Base-by-base conservation (phyloP, 2,113 vertebrate genomes). In the Emydocephalus ijimae region DNA sequence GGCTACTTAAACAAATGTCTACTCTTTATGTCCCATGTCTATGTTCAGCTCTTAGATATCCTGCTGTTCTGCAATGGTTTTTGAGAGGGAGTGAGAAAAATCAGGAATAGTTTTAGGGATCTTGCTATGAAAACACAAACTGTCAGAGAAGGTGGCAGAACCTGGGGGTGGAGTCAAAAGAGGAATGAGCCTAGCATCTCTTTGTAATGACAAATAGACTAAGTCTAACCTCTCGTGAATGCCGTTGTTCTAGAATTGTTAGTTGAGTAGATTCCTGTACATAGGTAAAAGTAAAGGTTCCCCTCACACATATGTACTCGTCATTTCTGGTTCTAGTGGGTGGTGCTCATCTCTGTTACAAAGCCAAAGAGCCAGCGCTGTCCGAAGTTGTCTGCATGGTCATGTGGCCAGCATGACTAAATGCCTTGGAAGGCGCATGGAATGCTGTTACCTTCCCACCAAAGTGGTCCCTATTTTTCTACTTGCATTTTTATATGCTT, bases 1-100 rank as follows among this genome's bases (percentile, higher is more conserved):
- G 52, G 85, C 20, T 85, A 88, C 45, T 90, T 95, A n/a, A 92
- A 93, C 94, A 92, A 94, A 94, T 95, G 92, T 91, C 56, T 9
- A 89, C 43, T 24, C 0, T 57, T 23, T 34, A 85, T 74, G 6
- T 1, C 91, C 64, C 48, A 93, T 43, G 34, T 21, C 34, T 39
- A n/a, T 88, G 93, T 34, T 43, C 39, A 74, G 15, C 61, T 94
- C 74, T 89, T 93, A 88, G 93, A 92, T 95, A 91, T 93, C 57
- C 85, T 94, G 50, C 24, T 39, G 92, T 64, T 59, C 48, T 94
- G 45, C 50, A 20, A 91, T 85, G 52, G 93, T 92, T 92, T 91
- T 86, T 90, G 45, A 23, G 29, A 50, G 61, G 48, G 34, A 81
- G 15, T 39, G 14, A 61, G 39, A 45, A 39, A 48, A 21, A 39